Base-by-base conservation (phyloP, 2,113 vertebrate species). In the Cyprinus carpio region DNA sequence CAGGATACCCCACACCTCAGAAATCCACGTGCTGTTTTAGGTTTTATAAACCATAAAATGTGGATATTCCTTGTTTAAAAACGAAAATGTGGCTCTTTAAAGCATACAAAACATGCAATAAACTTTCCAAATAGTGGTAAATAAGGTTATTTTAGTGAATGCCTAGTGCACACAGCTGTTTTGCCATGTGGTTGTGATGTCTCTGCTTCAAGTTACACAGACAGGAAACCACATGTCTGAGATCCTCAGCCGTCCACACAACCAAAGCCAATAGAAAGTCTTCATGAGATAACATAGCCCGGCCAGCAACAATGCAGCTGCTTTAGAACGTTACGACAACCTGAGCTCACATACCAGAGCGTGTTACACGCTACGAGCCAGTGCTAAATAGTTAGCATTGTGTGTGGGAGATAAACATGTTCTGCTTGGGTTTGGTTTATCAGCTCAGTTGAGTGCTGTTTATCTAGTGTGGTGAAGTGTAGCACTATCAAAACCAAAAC, bases 151-250 rank as follows among this genome's bases (percentile, higher is more conserved):
- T 84, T 80, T 25, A 83, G 79, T 85, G 85, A 65, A 78, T 83
- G 79, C 85, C 65, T 75, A 49, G 74, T 85, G 75, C 75, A 85
- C 54, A 75, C 79, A 79, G 93, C 91, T 92, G 87, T 72, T 87
- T 93, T 93, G 90, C 93, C 95, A 94, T 95, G 94, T 95, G 95
- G 94, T 92, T 86, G 88, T 92, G 88, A 92, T 92, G 92, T 93
- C 91, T 96, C 95, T 95, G 93, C 94, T 94, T 93, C 92, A 93
- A 95, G 93, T 94, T 96, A 96, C 96, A 97, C 95, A 98, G 96
- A 98, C 97, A 97, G 97, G 97, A 98, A 98, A 98, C 96, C 96
- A 87, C 92, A 95, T 93, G 97, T 97, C 96, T 98, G 96, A 96
- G 96, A 95, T 93, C 92, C 95, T 92, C 94, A 93, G 78, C 75